phyloP scores from a whole-genome alignment of 1,140 invertebrate genomes.

The Hypsibius dujardini region DNA sequence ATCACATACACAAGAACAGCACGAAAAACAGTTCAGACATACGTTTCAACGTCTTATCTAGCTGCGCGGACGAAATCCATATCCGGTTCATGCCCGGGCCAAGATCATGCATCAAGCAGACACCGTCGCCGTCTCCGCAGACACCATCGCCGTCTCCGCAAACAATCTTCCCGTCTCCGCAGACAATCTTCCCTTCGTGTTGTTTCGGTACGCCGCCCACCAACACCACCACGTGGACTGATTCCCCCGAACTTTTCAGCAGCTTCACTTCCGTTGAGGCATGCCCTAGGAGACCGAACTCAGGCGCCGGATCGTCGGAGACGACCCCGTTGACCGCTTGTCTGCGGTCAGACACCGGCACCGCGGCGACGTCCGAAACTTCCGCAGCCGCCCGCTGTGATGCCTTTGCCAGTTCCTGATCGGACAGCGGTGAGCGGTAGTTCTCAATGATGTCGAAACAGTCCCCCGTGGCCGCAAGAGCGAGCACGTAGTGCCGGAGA shows the following conservation, averaged over 20 bases:
- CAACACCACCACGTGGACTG: background rate
- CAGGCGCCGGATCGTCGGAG: background rate
- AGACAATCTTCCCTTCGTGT: background rate
- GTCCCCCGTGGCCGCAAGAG: conserved; percentile 29
- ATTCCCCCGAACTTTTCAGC: background rate
- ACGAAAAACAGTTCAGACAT: background rate
- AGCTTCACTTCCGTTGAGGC: background rate
- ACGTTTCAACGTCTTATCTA: background rate
- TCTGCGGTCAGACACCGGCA: background rate
- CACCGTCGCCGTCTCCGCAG: background rate
- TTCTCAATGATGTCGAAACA: conserved; percentile 7
- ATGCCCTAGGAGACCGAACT: background rate
- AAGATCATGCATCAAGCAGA: background rate
- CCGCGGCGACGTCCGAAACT: background rate
- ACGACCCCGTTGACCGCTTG: background rate
- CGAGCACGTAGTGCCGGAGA: conserved; percentile 38
- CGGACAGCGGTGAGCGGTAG: background rate
- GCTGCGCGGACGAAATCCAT: background rate
- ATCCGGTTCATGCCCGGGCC: background rate
- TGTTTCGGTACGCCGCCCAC: background rate
- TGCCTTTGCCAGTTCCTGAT: background rate
- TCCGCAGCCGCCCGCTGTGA: background rate
- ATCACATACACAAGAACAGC: too few species aligned
- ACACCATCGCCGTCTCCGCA: background rate
- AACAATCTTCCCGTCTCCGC: background rate